phyloP scores from a whole-genome alignment of 2,797 vertebrate genomes.

The Rhinichthys osculus region DNA sequence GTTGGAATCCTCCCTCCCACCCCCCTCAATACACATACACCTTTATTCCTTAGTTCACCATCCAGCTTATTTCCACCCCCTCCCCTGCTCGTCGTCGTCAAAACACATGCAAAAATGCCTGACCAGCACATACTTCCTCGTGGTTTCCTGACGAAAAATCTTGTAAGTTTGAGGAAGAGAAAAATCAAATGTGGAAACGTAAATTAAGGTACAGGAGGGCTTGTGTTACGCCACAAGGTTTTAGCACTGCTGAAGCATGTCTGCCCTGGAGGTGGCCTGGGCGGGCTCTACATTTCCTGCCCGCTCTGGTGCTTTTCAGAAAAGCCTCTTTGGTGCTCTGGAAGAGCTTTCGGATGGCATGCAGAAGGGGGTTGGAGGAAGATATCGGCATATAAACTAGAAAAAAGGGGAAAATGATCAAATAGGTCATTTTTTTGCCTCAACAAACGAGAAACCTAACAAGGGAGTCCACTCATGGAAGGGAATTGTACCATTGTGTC shows the following conservation, averaged over 20 bases:
- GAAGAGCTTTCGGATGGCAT: neutral
- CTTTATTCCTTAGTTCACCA: constrained; percentile 29
- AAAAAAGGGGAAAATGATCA: constrained; percentile 61
- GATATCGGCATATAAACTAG: constrained; percentile 3
- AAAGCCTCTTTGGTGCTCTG: constrained; percentile 18
- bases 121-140: constrained; percentile 76
- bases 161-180: constrained; percentile 34
- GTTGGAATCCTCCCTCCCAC: constrained; percentile 20
- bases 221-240: constrained; percentile 60
- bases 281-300: constrained; percentile 42
- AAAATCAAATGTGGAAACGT: constrained; percentile 76
- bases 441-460: constrained; percentile 60
- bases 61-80: neutral
- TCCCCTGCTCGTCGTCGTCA: constrained; percentile 60
- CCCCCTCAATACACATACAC: neutral
- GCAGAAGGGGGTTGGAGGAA: neutral
- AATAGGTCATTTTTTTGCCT: constrained; percentile 54
- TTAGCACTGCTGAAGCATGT: constrained; percentile 49
- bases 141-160: constrained; percentile 68
- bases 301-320: constrained; percentile 20
- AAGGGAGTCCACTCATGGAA: constrained; percentile 63
- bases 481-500: constrained; percentile 45
- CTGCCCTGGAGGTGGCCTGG: constrained; percentile 28
- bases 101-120: constrained; percentile 70
- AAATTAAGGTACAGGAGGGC: constrained; percentile 65